Evolutionary conservation across 2,797 vertebrate species (phyloP).

Genomic region (Falco novaeseelandiae): DNA sequence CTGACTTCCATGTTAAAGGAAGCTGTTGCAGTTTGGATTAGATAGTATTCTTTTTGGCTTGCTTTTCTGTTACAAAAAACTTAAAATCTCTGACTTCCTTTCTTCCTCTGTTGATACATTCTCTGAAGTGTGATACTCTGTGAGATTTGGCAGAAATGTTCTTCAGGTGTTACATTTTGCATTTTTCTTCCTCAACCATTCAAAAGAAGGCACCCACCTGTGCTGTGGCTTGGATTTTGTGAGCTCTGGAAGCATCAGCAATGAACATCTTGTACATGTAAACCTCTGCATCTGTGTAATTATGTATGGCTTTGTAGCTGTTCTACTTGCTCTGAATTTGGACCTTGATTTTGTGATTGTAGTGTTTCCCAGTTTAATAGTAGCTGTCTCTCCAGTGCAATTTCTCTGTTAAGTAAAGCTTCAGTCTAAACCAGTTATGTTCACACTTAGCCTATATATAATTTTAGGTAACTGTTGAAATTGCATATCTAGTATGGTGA

Average conservation of each 20-base stretch:
- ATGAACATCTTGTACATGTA: not conserved
- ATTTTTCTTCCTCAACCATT: not conserved
- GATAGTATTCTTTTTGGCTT: not conserved
- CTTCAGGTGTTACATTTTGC: not conserved
- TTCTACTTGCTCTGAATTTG: not conserved
- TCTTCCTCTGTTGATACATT: not conserved
- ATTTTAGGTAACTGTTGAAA: not conserved
- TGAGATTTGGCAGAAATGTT: not conserved
- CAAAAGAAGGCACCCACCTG: not conserved
- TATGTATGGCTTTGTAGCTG: not conserved
- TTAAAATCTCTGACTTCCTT: not conserved
- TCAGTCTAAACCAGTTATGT: not conserved
- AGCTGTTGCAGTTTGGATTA: not conserved
- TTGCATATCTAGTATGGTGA: accelerated
- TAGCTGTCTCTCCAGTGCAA: not conserved
- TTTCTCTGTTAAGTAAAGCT: not conserved
- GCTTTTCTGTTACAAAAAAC: not conserved
- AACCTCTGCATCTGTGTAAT: not conserved
- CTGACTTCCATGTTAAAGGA: not conserved
- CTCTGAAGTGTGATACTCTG: not conserved
- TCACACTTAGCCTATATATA: not conserved
- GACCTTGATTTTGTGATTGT: not conserved
- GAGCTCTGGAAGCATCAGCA: not conserved
- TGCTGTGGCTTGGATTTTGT: not conserved
- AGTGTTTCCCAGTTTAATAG: not conserved